A percentile compares a stretch with the other conserved stretches of the same genome.
These are phyloP conservation scores for Dendrolimus houi DNA, from an alignment of 2,888 invertebrate genomes.

Conservation along the genomic window DNA sequence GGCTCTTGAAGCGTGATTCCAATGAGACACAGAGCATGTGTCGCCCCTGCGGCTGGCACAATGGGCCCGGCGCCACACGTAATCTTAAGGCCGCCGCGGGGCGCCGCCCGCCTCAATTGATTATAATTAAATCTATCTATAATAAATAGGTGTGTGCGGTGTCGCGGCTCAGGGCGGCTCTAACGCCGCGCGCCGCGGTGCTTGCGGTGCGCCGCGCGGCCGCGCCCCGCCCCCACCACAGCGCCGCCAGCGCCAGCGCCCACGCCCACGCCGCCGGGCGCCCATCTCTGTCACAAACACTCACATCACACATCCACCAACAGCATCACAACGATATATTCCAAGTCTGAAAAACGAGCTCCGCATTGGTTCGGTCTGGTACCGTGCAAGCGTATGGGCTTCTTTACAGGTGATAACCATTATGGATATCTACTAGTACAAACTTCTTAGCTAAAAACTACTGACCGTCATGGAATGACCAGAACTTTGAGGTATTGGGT, in stretches of 20 bases:
- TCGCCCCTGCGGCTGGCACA: too few relatives aligned
- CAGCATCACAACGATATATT: not conserved
- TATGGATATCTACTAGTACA: not conserved
- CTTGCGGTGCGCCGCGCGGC: constrained; percentile 67
- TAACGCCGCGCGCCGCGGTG: constrained; percentile 75
- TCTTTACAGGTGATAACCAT: constrained; percentile 2
- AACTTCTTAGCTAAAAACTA: not conserved
- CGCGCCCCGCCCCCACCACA: constrained; percentile 51
- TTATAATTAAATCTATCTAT: constrained; percentile 74
- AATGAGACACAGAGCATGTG: too few relatives aligned
- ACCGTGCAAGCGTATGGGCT: constrained; percentile 5
- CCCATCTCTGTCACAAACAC: constrained; percentile 37
- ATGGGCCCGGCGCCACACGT: not conserved
- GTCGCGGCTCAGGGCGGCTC: constrained; percentile 64
- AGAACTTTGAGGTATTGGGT: not conserved
- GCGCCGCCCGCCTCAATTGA: constrained; percentile 57
- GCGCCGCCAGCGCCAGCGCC: constrained; percentile 55
- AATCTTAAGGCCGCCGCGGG: constrained; percentile 40
- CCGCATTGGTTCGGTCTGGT: not conserved
- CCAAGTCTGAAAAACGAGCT: too few relatives aligned
- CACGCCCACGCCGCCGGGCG: constrained; percentile 33
- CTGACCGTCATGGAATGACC: not conserved
- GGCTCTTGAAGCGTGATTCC: not conserved
- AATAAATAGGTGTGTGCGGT: constrained; percentile 50
- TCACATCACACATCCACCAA: constrained; percentile 11